These are phyloP conservation scores for Drosophila lowei DNA, from an alignment of 1,140 invertebrate species.

Conservation along the genomic window DNA sequence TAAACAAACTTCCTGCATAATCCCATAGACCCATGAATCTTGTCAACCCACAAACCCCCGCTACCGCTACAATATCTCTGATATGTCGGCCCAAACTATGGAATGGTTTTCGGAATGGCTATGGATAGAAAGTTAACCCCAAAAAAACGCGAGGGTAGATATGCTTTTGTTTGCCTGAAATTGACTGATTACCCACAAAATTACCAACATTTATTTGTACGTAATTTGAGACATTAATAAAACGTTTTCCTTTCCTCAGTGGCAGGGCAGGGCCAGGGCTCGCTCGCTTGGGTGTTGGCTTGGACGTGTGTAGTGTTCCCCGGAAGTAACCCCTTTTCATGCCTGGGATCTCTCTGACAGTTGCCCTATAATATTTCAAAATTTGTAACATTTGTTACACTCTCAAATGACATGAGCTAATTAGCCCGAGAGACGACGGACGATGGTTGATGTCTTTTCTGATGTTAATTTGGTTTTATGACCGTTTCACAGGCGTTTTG, in stretches of 20 bases:
- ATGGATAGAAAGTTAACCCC: slow-evolving; percentile 29
- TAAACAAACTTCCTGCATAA: slow-evolving; percentile 66
- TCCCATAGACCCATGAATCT: slow-evolving; percentile 38
- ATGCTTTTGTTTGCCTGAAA: slow-evolving; percentile 67
- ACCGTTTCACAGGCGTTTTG: slow-evolving; percentile 15
- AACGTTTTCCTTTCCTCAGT: slow-evolving; percentile 19
- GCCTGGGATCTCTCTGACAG: slow-evolving; percentile 31
- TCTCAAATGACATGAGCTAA: slow-evolving; percentile 50
- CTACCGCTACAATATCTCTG: not conserved
- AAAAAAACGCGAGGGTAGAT: slow-evolving; percentile 12
- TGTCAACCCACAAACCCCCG: slow-evolving; percentile 15
- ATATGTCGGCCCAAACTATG: not conserved
- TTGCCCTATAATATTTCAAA: slow-evolving; percentile 52
- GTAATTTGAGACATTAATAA: slow-evolving; percentile 78
- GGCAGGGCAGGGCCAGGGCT: not conserved
- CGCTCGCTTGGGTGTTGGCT: slow-evolving; percentile 4
- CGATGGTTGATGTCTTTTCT: slow-evolving; percentile 3
- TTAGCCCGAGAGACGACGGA: slow-evolving; percentile 34
- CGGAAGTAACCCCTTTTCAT: slow-evolving; percentile 54
- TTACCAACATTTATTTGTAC: slow-evolving; percentile 73
- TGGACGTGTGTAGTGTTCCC: slow-evolving; percentile 10
- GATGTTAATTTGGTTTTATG: slow-evolving; percentile 44
- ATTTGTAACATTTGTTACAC: slow-evolving; percentile 65
- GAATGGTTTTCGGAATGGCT: too few relatives aligned
- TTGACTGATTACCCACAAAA: slow-evolving; percentile 82